A percentile compares a stretch with the other conserved stretches of the same genome.
Evolutionary conservation across 2,797 vertebrate genomes (phyloP).

Genomic region (Harpagifer antarcticus): DNA sequence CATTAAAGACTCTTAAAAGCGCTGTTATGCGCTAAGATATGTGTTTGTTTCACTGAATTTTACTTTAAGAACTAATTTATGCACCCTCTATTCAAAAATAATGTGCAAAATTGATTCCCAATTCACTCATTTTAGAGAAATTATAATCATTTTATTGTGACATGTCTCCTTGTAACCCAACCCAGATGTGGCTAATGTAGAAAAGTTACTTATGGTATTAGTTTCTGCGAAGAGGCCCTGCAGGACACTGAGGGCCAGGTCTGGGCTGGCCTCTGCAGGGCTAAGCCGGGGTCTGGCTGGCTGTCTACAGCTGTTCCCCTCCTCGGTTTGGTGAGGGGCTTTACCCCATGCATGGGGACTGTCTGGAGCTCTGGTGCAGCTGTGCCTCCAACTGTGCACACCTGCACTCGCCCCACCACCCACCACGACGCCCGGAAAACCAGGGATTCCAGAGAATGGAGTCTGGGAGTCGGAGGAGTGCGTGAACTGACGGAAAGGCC

Average conservation of each 20-base stretch:
- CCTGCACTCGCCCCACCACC: conserved; percentile 79
- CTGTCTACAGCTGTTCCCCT: conserved; percentile 83
- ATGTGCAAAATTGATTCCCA: background rate
- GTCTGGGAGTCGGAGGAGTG: conserved; percentile 51
- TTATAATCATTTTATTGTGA: background rate
- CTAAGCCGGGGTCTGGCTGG: conserved; percentile 67
- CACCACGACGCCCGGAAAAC: conserved; percentile 70
- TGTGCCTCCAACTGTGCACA: conserved; percentile 84
- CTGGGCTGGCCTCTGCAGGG: conserved; percentile 47
- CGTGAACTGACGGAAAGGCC: conserved; percentile 58
- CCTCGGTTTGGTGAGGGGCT: conserved; percentile 72
- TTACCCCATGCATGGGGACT: conserved; percentile 70
- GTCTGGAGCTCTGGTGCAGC: conserved; percentile 81
- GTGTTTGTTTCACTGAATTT: background rate
- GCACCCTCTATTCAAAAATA: background rate
- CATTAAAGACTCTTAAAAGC: too few relatives aligned
- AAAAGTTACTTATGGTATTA: conserved; percentile 28
- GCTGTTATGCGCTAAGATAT: too few relatives aligned
- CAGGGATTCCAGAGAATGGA: conserved; percentile 62
- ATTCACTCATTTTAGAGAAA: conserved; percentile 10
- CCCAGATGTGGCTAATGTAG: background rate
- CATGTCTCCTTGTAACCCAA: conserved; percentile 15
- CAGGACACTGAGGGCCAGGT: conserved; percentile 29
- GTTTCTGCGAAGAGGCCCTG: conserved; percentile 29
- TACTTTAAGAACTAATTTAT: background rate